Conservation (phyloP, 2,888 invertebrate species). For the Agrotis segetum region DNA sequence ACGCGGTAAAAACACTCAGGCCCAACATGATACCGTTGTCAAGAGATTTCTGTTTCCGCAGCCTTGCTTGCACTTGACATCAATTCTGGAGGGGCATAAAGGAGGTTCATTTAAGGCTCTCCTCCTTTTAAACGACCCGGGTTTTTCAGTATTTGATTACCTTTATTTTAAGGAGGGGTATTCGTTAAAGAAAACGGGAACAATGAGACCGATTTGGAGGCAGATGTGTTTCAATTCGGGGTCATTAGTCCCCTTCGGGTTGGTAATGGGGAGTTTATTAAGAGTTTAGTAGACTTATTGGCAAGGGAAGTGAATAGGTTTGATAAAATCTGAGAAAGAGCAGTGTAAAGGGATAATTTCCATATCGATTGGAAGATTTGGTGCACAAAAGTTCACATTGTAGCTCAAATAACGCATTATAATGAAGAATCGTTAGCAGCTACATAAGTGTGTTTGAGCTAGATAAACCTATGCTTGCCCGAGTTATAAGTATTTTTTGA, state of each 20-base stretch:
- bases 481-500: too few relatives aligned
- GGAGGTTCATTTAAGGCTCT: conserved; percentile 65
- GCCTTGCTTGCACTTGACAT: conserved; percentile 73
- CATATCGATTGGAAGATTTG: neutral
- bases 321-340: neutral
- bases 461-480: too few relatives aligned
- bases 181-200: conserved; percentile 40
- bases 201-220: conserved; percentile 44
- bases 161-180: conserved; percentile 53
- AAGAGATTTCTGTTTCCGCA: conserved; percentile 69
- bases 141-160: conserved; percentile 66
- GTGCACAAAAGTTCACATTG: too few relatives aligned
- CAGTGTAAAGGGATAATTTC: neutral
- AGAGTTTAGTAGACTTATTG: conserved; percentile 34
- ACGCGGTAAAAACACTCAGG: conserved; percentile 65
- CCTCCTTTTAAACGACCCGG: conserved; percentile 59
- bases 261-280: conserved; percentile 38
- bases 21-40: conserved; percentile 64
- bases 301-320: neutral
- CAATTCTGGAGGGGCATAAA: conserved; percentile 71
- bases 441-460: neutral
- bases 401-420: too few relatives aligned
- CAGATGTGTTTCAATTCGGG: conserved; percentile 49
- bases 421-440: neutral
- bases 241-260: conserved; percentile 35